Evolutionary conservation across 2,797 vertebrate species (phyloP).

Genomic region (Discoglossus pictus): DNA sequence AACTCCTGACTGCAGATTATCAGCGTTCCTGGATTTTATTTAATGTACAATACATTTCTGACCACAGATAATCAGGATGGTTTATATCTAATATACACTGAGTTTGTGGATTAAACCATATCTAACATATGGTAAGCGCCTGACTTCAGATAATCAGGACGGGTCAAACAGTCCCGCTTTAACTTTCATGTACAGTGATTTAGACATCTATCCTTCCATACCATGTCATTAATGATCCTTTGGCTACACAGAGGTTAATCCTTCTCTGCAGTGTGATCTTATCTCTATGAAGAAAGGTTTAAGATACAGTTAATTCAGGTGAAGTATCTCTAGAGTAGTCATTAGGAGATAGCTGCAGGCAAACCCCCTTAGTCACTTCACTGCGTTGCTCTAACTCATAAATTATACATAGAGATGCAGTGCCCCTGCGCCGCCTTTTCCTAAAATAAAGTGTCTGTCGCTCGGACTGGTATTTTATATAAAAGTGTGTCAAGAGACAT

Average conservation of each 20-base stretch:
- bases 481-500: conserved; percentile 13
- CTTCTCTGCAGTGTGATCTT: background rate
- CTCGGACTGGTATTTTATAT: conserved; percentile 8
- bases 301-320: conserved; percentile 29
- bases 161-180: too few species aligned
- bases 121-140: too few species aligned
- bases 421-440: conserved; percentile 9
- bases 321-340: conserved; percentile 37
- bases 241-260: background rate
- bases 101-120: too few species aligned
- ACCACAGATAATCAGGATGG: too few species aligned
- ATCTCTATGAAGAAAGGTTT: conserved; percentile 6
- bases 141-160: too few species aligned
- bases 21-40: too few species aligned
- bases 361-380: conserved; percentile 19
- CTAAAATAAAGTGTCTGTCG: conserved; percentile 21
- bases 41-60: too few species aligned
- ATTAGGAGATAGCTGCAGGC: conserved; percentile 32
- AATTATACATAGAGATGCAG: conserved; percentile 14
- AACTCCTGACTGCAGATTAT: too few species aligned
- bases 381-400: conserved; percentile 15
- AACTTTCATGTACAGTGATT: too few species aligned
- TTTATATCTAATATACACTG: too few species aligned
- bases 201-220: too few species aligned
- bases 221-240: too few species aligned